These are phyloP conservation scores for Xanthia togata DNA, from an alignment of 2,888 invertebrate genomes.

Conservation along the genomic window DNA sequence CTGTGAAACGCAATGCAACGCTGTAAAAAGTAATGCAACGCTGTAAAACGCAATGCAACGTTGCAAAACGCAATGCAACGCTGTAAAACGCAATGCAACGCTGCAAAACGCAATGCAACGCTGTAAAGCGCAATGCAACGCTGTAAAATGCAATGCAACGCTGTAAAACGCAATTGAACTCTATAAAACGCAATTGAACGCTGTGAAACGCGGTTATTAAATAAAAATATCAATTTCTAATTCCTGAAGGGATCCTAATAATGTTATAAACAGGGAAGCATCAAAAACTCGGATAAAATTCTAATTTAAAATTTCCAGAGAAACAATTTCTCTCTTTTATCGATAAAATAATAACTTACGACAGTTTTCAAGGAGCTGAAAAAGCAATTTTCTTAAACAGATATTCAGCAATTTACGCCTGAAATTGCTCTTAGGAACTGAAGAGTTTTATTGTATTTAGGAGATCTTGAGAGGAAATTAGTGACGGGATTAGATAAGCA, in stretches of 20 bases:
- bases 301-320: constrained; percentile 27
- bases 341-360: constrained; percentile 44
- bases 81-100: no score
- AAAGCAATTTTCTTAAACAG: constrained; percentile 48
- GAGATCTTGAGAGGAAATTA: neutral
- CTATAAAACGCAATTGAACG: no score
- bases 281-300: constrained; percentile 2
- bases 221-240: neutral
- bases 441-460: constrained; percentile 19
- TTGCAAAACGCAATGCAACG: rapidly evolving
- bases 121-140: no score
- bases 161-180: neutral
- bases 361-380: constrained; percentile 39
- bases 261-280: neutral
- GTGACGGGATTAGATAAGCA: constrained; percentile 1
- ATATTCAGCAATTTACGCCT: constrained; percentile 45
- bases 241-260: neutral
- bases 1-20: neutral
- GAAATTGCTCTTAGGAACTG: constrained; percentile 41
- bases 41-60: neutral
- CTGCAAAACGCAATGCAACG: neutral
- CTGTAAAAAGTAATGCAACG: neutral
- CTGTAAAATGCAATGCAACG: no score
- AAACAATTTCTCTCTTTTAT: constrained; percentile 33
- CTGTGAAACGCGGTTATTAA: no score